phyloP scores from a whole-genome alignment of 2,888 invertebrate species.

The Eumacrocentrus americanus region DNA sequence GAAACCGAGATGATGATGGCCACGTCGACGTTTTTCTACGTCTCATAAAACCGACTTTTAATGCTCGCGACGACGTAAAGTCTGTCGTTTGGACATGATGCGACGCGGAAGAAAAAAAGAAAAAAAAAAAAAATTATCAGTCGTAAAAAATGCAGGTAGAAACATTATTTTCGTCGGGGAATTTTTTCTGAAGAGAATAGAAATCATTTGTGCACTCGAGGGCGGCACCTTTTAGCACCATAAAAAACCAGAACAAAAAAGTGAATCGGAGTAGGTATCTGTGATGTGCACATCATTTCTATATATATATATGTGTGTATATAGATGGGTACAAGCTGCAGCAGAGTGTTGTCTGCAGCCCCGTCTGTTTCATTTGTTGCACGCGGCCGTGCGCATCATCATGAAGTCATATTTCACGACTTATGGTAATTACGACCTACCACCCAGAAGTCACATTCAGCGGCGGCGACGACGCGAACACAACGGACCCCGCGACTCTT shows the following conservation, averaged over 20 bases:
- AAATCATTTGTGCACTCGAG: too few species aligned
- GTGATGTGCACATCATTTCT: too few species aligned
- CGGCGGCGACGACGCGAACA: conserved; percentile 12
- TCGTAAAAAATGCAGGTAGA: neutral
- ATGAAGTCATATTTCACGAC: conserved; percentile 59
- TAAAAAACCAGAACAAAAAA: neutral
- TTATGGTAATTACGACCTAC: conserved; percentile 58
- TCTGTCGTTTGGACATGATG: neutral
- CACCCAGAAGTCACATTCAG: conserved; percentile 48
- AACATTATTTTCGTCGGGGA: too few species aligned
- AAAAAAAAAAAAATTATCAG: conserved; percentile 8
- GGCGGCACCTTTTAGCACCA: too few species aligned
- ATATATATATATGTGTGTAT: neutral
- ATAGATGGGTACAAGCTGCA: neutral
- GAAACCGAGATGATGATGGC: neutral
- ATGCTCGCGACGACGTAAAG: neutral
- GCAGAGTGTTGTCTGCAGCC: neutral
- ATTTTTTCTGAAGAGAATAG: too few species aligned
- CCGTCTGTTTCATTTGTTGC: conserved; percentile 52
- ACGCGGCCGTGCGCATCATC: conserved; percentile 49
- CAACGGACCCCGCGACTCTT: conserved; percentile 25
- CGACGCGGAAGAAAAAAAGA: conserved; percentile 10
- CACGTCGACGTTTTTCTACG: neutral
- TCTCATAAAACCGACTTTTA: conserved; percentile 4
- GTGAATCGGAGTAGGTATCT: neutral